Evolutionary conservation across 2,797 vertebrate genomes (phyloP), one percentile per base, ranked within the genome.

Genomic region (Mallotus villosus): DNA sequence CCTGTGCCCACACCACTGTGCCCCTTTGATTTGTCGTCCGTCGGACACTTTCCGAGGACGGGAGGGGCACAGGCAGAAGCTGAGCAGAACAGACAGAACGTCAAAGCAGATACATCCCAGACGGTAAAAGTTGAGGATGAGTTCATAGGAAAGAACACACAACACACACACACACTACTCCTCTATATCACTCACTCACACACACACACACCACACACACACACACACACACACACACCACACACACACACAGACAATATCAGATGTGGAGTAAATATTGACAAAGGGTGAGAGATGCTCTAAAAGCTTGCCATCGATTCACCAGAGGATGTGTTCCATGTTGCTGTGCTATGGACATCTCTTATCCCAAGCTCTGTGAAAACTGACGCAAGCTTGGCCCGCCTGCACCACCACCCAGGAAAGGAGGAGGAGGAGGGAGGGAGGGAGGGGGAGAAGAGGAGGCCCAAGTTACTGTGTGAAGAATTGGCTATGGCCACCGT

Each of bases 221-320:
- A 68, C 75, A 64, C 71, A 49, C 3, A 84, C 32, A 32, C 32
- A 32, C 27, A 29, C 24, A 21, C 51, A 19, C 67, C 75, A 65
- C 71, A 41, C 3, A 84, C 32, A 78, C 82, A 86, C 85, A 87
- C 74, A 81, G 81, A 72, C 11, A 1, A 75, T 68, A 86, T 86
- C 75, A 86, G 87, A 87, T n/a, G 32, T 80, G 77, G 68, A 86
- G 27, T 29, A 53, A 55, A 67, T 58, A 68, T 68, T 68, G 46
- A 68, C 49, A 57, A n/a, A 68, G 49, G n/a, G 27, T 32, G 51
- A n/a, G 51, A n/a, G 49, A 68, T 57, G 17, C 17, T 57, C 27
- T 57, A 57, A 68, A 68, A 32, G 51, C 66, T 27, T 62, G 12
- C 25, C 25, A 68, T 68, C 8, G 66, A 68, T 68, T 51, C 16